Evolutionary conservation across 2,113 vertebrate genomes (phyloP).

Genomic region (Saimiri boliviensis): DNA sequence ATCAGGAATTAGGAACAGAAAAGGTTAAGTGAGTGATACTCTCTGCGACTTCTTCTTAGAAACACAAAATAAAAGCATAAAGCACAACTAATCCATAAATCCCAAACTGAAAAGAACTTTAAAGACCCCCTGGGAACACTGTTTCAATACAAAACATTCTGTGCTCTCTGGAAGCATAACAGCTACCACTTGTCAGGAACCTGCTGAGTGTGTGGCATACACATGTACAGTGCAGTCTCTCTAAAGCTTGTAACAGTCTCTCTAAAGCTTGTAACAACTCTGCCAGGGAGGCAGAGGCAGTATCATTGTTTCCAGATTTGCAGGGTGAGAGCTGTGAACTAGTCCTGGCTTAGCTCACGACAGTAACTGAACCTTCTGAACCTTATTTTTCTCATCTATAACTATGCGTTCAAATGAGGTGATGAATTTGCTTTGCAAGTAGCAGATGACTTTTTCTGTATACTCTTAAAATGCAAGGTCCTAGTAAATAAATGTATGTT

Average conservation of each 20-base stretch:
- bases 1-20: background rate
- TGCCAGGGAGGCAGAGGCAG: background rate
- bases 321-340: background rate
- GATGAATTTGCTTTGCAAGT: background rate
- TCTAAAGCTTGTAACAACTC: background rate
- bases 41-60: background rate
- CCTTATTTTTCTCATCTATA: background rate
- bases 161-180: background rate
- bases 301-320: background rate
- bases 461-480: background rate
- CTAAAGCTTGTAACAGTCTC: background rate
- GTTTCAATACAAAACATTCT: background rate
- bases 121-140: background rate
- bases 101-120: background rate
- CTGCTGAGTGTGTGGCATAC: too few relatives aligned
- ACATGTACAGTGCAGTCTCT: fast-evolving
- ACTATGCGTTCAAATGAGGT: background rate
- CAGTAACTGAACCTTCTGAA: background rate
- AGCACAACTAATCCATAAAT: background rate
- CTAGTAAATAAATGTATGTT: background rate
- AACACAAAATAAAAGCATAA: background rate
- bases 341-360: background rate
- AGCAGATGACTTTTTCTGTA: background rate
- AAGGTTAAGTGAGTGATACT: background rate
- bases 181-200: background rate